Base-by-base conservation (phyloP, 2,797 vertebrate species). In the Pelobates cultripes region DNA sequence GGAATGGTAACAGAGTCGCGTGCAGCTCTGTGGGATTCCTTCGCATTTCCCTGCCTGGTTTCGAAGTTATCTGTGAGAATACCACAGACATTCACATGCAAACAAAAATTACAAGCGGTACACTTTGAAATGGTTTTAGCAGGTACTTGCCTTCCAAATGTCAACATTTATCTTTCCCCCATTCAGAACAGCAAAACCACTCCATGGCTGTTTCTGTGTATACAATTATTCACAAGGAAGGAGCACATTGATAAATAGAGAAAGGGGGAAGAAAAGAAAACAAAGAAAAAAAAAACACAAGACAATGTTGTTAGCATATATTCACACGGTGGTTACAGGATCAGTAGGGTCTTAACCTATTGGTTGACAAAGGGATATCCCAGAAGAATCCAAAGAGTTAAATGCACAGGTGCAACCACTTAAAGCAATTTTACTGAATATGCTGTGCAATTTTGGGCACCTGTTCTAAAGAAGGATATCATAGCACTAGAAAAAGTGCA, bases 141-240 rank as follows among this genome's bases (percentile, higher is more conserved):
- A 88, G 89, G 94, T 94, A 94, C 93, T 94, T 94, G 93, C 94
- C 94, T 94, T 94, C 94, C 94, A 94, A 94, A 94, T 93, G 93
- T 99, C 97, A 97, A 97, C 98, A 98, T 99, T 98, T 97, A 99
- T 98, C 95, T 99, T 99, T 95, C 97, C 97, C 93, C 94, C 94
- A 93, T 94, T 94, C 91, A 95, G 95, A 91, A 95, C 93, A 91
- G 97, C 97, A 98, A 96, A 98, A 93, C 97, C 97, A 96, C 96
- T 96, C 97, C 98, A 99, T 91, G 95, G 94, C 94, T 96, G 96
- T 96, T 97, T 98, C 97, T 98, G 96, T 92, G 94, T 90, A 94
- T 88, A 91, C 87, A 92, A 92, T 93, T 91, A 92, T 97, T 96
- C 93, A 95, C 92, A 94, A 92, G 92, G 91, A 91, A 90, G 89